These are phyloP conservation scores for Puntigrus tetrazona DNA, from an alignment of 2,113 vertebrate genomes.

Conservation along the genomic window DNA sequence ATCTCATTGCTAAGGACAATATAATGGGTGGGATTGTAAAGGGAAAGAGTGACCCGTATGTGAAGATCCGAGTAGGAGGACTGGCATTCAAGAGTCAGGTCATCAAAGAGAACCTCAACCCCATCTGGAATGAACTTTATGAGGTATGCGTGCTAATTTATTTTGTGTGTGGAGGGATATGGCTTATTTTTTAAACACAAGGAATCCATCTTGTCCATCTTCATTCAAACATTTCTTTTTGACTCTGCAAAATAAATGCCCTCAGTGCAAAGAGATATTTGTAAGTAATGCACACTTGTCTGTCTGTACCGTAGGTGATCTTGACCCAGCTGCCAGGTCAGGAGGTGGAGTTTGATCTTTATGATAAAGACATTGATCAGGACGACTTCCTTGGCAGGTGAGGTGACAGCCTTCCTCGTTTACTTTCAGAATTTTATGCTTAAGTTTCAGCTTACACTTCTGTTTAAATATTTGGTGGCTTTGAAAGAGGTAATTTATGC, in stretches of 20 bases:
- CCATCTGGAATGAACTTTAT: slow-evolving; percentile 88
- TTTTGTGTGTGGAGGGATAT: background rate
- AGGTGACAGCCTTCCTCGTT: background rate
- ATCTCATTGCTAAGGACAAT: slow-evolving; percentile 89
- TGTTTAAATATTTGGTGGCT: background rate
- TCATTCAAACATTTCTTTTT: background rate
- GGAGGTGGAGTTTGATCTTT: slow-evolving; percentile 86
- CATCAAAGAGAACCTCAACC: slow-evolving; percentile 88
- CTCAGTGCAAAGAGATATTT: background rate
- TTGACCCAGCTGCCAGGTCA: slow-evolving; percentile 85
- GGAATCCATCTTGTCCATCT: too few relatives aligned
- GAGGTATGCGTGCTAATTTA: slow-evolving; percentile 74
- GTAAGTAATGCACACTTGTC: background rate
- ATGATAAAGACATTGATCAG: slow-evolving; percentile 89
- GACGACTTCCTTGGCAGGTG: slow-evolving; percentile 93
- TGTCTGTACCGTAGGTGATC: slow-evolving; percentile 74
- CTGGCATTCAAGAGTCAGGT: slow-evolving; percentile 83
- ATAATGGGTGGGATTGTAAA: slow-evolving; percentile 88
- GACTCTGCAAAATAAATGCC: background rate
- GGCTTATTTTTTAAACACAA: background rate
- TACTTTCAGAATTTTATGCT: background rate
- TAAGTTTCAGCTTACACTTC: background rate
- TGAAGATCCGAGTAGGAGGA: slow-evolving; percentile 82
- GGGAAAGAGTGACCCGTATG: slow-evolving; percentile 91
- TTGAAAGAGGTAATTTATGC: background rate